Evolutionary conservation across 2,797 vertebrate species (phyloP).

Genomic region (Lophius americanus): DNA sequence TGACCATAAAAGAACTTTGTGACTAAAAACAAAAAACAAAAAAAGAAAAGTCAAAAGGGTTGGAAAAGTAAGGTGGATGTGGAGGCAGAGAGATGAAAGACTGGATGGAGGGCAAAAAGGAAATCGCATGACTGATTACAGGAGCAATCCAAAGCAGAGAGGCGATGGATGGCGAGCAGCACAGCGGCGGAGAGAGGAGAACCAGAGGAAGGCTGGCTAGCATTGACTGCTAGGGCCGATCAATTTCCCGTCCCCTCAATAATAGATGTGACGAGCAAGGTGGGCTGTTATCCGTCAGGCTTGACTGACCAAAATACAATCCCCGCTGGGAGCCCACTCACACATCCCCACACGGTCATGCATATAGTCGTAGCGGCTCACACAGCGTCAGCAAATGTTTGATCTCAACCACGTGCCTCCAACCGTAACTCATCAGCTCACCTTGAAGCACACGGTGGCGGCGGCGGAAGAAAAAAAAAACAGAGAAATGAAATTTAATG

Average conservation of each 20-base stretch:
- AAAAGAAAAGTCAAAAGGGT: neutral
- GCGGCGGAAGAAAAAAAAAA: conserved; percentile 1
- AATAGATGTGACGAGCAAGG: conserved; percentile 78
- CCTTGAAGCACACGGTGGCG: conserved; percentile 35
- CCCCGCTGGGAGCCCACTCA: conserved; percentile 50
- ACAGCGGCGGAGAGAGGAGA: conserved; percentile 31
- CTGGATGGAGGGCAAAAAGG: conserved; percentile 16
- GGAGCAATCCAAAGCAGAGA: conserved; percentile 18
- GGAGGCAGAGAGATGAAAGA: conserved; percentile 16
- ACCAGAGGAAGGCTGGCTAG: conserved; percentile 48
- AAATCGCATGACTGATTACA: conserved; percentile 45
- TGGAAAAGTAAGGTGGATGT: neutral
- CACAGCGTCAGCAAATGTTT: neutral
- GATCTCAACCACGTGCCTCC: conserved; percentile 6
- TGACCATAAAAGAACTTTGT: conserved; percentile 30
- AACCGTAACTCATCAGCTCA: conserved; percentile 22
- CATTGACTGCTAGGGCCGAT: conserved; percentile 67
- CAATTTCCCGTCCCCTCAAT: conserved; percentile 77
- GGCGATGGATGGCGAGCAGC: conserved; percentile 22
- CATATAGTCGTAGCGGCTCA: conserved; percentile 3
- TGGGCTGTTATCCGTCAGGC: conserved; percentile 74
- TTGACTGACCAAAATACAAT: conserved; percentile 72
- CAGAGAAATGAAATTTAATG: conserved; percentile 31
- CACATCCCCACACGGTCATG: conserved; percentile 7
- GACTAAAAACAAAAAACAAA: neutral